These are phyloP conservation scores for Callorhinus ursinus DNA, from an alignment of 2,113 vertebrate species.

Conservation along the genomic window DNA sequence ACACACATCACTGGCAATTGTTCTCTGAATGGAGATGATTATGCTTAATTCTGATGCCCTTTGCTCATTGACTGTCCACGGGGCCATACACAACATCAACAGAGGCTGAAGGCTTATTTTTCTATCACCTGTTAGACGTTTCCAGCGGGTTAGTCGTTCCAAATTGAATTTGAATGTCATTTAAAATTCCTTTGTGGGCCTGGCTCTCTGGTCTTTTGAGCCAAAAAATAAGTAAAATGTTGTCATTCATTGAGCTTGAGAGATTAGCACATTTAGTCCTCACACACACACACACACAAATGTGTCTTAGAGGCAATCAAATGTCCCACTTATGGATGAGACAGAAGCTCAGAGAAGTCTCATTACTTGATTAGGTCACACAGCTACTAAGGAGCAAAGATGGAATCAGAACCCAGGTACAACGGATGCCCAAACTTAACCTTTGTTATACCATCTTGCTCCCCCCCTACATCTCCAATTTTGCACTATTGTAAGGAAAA, in stretches of 20 bases:
- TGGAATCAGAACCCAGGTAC: neutral
- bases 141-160: neutral
- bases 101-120: neutral
- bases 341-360: neutral
- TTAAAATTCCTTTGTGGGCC: neutral
- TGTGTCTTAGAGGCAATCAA: neutral
- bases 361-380: neutral
- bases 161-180: neutral
- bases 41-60: neutral
- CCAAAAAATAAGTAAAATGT: neutral
- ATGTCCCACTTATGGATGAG: neutral
- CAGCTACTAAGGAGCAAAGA: accelerated
- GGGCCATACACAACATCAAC: too few relatives aligned
- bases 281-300: too few relatives aligned
- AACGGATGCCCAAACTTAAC: accelerated
- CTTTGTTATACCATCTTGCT: accelerated
- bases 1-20: accelerated
- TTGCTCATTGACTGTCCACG: accelerated
- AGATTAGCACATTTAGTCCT: neutral
- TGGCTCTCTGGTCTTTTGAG: neutral
- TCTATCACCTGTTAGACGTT: neutral
- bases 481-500: neutral
- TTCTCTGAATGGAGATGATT: neutral
- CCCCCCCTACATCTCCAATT: accelerated
- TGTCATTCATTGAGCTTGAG: too few relatives aligned